Conservation (phyloP, 2,888 invertebrate genomes). For the Aphrophora alni region DNA sequence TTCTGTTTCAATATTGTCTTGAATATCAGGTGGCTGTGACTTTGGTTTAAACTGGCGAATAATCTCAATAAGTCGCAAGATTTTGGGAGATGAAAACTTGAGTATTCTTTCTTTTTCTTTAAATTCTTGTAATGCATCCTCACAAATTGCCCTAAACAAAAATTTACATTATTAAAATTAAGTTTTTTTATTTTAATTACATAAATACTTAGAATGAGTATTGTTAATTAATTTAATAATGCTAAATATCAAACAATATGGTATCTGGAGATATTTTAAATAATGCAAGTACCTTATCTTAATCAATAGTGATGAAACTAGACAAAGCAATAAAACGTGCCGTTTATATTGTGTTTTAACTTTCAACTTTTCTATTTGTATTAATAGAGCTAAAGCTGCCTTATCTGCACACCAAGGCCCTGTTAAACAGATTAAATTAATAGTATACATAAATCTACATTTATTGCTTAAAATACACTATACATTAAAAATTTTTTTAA, state of each 20-base stretch:
- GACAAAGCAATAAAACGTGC: conserved; percentile 81
- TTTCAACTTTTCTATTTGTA: conserved; percentile 83
- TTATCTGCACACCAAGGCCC: conserved; percentile 93
- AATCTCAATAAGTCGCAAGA: conserved; percentile 77
- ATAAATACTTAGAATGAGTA: too few relatives aligned
- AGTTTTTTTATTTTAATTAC: not conserved
- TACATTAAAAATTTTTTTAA: too few relatives aligned
- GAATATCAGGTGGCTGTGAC: conserved; percentile 24
- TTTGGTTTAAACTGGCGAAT: conserved; percentile 71
- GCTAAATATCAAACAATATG: not conserved
- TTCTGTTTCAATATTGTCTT: not conserved
- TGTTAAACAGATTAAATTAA: conserved; percentile 51
- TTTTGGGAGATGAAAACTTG: conserved; percentile 80
- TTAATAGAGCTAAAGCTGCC: conserved; percentile 77
- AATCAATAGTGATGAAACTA: conserved; percentile 77
- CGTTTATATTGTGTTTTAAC: conserved; percentile 89
- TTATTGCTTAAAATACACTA: too few relatives aligned
- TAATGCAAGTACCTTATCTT: conserved; percentile 64
- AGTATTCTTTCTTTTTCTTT: conserved; percentile 75
- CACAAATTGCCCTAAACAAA: conserved; percentile 69
- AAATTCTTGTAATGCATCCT: conserved; percentile 67
- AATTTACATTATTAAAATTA: not conserved
- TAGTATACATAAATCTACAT: too few relatives aligned
- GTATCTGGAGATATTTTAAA: not conserved
- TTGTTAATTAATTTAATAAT: too few relatives aligned